These are phyloP conservation scores for human (Homo sapiens) DNA, from an alignment of 2,113 vertebrate genomes.

Conservation along the genomic window GRCh38 chr15:92407001-92407500, in stretches of 20 bases:
- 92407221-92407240: rapidly evolving
- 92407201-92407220: neutral
- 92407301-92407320: neutral
- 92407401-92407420: neutral
- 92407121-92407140: neutral
- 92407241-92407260: neutral
- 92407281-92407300: neutral
- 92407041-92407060: neutral
- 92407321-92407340: neutral
- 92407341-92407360: neutral
- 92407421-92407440: neutral
- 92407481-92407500: neutral
- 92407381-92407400: neutral
- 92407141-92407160: neutral
- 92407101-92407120: neutral
- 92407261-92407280: neutral
- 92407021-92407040: neutral
- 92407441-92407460: neutral
- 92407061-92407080: neutral
- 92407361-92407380: neutral
- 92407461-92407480: neutral
- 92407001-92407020: too few species aligned
- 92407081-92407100: neutral
- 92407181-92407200: neutral
- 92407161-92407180: neutral